These are phyloP conservation scores for Chamaetylas fuelleborni DNA, from an alignment of 2,113 vertebrate species.

Conservation along the genomic window DNA sequence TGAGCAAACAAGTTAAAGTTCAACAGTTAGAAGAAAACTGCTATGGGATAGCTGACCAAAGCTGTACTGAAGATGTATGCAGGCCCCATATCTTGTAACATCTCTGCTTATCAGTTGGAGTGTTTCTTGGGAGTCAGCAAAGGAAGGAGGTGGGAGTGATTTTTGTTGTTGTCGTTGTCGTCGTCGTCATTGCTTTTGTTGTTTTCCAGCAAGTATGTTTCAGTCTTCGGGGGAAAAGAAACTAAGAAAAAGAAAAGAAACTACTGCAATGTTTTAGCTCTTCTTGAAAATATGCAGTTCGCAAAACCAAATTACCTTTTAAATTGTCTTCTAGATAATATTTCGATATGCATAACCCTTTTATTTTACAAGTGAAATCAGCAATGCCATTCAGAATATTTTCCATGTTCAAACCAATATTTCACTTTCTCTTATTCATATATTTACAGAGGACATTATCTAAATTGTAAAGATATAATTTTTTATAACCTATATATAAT, in stretches of 20 bases:
- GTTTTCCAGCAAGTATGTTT: background rate
- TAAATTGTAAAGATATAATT: background rate
- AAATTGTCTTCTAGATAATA: background rate
- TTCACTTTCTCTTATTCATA: background rate
- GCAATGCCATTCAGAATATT: background rate
- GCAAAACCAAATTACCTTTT: background rate
- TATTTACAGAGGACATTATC: background rate
- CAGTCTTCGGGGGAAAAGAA: rapidly evolving
- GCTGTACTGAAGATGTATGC: background rate
- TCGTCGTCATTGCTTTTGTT: background rate
- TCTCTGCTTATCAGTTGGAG: background rate
- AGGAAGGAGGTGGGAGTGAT: rapidly evolving
- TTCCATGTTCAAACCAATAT: background rate
- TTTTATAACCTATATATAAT: background rate
- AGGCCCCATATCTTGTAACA: background rate
- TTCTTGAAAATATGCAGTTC: background rate
- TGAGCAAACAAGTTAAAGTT: background rate
- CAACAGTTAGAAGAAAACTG: background rate
- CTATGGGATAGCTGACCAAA: background rate
- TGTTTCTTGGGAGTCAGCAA: background rate
- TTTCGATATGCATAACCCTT: background rate
- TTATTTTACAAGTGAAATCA: background rate
- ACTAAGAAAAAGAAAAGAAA: background rate
- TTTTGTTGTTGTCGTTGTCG: background rate
- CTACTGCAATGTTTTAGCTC: background rate